Conservation (phyloP, 92 coral and sea anemone species). For the Palythoa grandis region DNA sequence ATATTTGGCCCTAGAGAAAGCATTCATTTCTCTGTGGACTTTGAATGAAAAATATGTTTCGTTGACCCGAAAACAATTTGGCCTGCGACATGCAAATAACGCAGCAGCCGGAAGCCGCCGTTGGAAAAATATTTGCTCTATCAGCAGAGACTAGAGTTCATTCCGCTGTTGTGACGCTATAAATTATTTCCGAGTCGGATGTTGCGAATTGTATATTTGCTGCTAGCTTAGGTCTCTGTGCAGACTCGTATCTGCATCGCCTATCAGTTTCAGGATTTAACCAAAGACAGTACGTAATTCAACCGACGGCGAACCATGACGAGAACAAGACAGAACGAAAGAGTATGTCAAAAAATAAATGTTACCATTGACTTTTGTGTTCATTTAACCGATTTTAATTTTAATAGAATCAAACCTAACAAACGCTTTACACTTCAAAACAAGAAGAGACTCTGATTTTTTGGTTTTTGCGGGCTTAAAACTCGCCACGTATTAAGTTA, state of each 20-base stretch:
- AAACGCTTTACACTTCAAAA: neutral
- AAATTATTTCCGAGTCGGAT: conserved; percentile 21
- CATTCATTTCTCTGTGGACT: neutral
- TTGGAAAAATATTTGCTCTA: conserved; percentile 15
- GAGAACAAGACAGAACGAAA: neutral
- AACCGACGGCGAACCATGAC: neutral
- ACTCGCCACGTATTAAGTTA: neutral
- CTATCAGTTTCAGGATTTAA: neutral
- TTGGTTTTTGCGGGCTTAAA: neutral
- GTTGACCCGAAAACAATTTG: neutral
- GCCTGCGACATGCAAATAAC: neutral
- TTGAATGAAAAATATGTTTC: neutral
- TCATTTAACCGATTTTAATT: neutral
- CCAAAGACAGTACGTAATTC: neutral
- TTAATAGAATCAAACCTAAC: neutral
- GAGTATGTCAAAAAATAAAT: neutral
- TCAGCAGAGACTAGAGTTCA: neutral
- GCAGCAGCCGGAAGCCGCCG: conserved; percentile 6
- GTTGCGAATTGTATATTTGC: conserved; percentile 13
- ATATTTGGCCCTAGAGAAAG: neutral
- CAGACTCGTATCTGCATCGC: neutral
- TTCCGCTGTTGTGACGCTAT: conserved; percentile 34
- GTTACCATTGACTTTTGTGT: neutral
- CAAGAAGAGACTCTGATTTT: neutral
- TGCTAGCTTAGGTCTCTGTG: neutral